These are phyloP conservation scores for Melanotaenia duboulayi DNA, from an alignment of 2,113 vertebrate species.

Conservation along the genomic window DNA sequence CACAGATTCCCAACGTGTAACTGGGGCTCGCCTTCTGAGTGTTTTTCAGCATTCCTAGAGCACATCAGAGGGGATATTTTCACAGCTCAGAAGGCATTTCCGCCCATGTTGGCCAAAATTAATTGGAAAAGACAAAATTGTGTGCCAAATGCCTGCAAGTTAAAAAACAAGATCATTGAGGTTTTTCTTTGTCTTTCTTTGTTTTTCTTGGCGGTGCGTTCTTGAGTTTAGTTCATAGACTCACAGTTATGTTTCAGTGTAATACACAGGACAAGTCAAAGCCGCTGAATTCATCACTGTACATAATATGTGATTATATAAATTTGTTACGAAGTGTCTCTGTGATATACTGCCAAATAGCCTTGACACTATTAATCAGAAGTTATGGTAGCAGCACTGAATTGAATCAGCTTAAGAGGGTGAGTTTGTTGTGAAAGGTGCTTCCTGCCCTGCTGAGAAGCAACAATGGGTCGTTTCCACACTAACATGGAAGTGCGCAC, in stretches of 20 bases:
- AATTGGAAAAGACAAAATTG: conserved; percentile 29
- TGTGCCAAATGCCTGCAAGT: conserved; percentile 11
- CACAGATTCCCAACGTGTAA: not conserved
- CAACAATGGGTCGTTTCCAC: conserved; percentile 84
- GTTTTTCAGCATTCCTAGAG: conserved; percentile 39
- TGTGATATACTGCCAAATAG: conserved; percentile 18
- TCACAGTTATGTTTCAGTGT: not conserved
- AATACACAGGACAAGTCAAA: not conserved
- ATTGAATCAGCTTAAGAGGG: conserved; percentile 53
- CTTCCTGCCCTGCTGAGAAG: conserved; percentile 76
- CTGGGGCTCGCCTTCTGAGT: conserved; percentile 12
- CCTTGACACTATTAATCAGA: conserved; percentile 30
- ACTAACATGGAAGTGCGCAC: conserved; percentile 75
- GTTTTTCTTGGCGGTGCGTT: conserved; percentile 8
- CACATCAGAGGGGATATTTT: conserved; percentile 30
- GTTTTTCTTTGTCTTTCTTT: conserved; percentile 14
- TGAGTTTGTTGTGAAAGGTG: conserved; percentile 79
- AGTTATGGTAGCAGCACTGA: conserved; percentile 21
- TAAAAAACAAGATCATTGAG: conserved; percentile 15
- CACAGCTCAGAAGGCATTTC: conserved; percentile 47
- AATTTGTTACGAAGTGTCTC: conserved; percentile 15
- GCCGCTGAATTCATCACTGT: not conserved
- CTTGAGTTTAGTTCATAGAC: conserved; percentile 3
- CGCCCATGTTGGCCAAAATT: conserved; percentile 35
- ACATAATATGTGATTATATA: not conserved